These are phyloP conservation scores for Zosterops borbonicus DNA, from an alignment of 2,113 vertebrate species.

Conservation along the genomic window DNA sequence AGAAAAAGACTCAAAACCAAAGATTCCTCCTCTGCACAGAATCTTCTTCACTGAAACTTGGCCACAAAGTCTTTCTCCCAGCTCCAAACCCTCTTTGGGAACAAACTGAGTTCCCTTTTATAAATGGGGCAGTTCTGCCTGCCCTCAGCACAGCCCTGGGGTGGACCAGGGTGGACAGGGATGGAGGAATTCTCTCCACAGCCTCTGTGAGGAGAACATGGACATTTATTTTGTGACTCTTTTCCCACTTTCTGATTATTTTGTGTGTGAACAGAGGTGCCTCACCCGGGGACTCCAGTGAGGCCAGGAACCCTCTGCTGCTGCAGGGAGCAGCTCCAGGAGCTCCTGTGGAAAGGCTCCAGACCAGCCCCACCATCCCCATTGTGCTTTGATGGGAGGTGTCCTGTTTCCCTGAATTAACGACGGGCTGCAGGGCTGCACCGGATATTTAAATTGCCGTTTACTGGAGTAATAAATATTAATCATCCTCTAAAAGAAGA, in stretches of 20 bases:
- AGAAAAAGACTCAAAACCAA: neutral
- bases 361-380: neutral
- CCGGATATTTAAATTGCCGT: constrained; percentile 25
- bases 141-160: fast-evolving
- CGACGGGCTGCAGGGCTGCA: neutral
- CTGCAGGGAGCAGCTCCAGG: neutral
- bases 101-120: neutral
- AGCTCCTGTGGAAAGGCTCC: neutral
- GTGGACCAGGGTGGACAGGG: neutral
- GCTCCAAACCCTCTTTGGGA: neutral
- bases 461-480: constrained; percentile 19
- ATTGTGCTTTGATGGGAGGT: neutral
- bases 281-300: neutral
- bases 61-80: neutral
- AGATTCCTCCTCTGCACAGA: neutral
- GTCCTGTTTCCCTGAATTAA: constrained; percentile 13
- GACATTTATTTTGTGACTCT: neutral
- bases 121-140: fast-evolving
- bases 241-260: neutral
- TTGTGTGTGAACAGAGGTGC: neutral
- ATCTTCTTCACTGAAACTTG: neutral
- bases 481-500: constrained; percentile 32
- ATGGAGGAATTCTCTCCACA: neutral
- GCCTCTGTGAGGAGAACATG: neutral
- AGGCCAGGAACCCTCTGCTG: neutral